phyloP scores from a whole-genome alignment of 2,888 invertebrate species.

The Pristionchus entomophagus region DNA sequence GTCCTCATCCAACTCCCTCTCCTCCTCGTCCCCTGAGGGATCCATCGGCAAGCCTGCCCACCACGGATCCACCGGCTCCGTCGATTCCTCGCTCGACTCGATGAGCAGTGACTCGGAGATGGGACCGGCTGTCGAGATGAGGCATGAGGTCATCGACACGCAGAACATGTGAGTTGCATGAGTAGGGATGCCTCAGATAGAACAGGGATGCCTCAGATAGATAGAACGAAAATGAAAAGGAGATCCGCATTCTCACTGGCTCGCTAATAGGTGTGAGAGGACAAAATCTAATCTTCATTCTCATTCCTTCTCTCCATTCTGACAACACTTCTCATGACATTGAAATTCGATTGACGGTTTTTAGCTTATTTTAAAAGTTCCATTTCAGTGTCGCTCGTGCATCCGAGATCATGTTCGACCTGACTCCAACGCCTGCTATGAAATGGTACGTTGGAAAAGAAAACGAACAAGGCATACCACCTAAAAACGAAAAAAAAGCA shows the following conservation, averaged over 20 bases:
- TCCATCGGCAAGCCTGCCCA: neutral
- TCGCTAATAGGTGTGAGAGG: too few species aligned
- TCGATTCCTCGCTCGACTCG: neutral
- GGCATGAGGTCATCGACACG: neutral
- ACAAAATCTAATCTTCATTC: too few species aligned
- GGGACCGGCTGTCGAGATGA: neutral
- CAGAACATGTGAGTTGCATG: neutral
- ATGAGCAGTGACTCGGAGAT: neutral
- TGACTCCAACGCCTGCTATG: constrained; percentile 9
- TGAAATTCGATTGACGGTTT: too few species aligned
- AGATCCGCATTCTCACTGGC: too few species aligned
- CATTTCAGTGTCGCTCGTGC: constrained; percentile 23
- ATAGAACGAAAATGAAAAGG: too few species aligned
- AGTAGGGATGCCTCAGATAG: too few species aligned
- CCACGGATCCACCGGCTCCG: constrained; percentile 11
- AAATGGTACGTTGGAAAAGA: neutral
- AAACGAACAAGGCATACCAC: neutral
- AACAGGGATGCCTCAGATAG: too few species aligned
- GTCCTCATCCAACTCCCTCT: neutral
- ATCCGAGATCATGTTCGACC: constrained; percentile 26
- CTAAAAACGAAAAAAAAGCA: too few species aligned
- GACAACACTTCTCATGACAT: too few species aligned
- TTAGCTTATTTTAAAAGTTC: too few species aligned
- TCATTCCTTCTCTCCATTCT: too few species aligned
- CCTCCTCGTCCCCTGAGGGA: neutral